A percentile compares a stretch with the other conserved stretches of the same genome.
These are phyloP conservation scores for Thamnophis sirtalis DNA, from an alignment of 2,113 vertebrate genomes.

Conservation along the genomic window DNA sequence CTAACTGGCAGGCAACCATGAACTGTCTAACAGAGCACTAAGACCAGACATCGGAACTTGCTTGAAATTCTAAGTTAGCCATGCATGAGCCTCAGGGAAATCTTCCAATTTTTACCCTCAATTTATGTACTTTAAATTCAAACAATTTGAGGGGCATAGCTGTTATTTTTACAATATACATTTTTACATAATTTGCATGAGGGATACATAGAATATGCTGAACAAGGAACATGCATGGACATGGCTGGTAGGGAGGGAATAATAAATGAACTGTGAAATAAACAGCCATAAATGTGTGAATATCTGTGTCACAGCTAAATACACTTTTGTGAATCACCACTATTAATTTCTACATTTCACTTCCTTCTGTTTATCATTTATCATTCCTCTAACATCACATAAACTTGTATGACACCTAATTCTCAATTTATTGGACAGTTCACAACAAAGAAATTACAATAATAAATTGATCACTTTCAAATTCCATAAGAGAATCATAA, in stretches of 20 bases:
- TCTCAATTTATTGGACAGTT: background rate
- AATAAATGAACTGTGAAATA: background rate
- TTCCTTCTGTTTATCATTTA: background rate
- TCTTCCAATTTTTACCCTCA: background rate
- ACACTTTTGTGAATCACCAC: background rate
- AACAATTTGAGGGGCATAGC: background rate
- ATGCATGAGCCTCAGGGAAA: background rate
- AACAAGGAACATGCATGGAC: background rate
- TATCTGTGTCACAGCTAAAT: background rate
- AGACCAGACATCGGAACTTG: too few relatives aligned
- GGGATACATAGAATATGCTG: background rate
- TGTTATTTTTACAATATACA: background rate
- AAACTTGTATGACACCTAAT: background rate
- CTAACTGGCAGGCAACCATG: background rate
- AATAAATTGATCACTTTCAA: background rate
- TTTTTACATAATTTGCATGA: background rate
- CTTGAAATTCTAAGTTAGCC: background rate
- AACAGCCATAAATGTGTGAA: background rate
- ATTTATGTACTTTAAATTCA: background rate
- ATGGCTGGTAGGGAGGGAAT: background rate
- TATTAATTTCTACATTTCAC: background rate
- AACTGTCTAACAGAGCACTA: background rate
- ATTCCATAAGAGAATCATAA: background rate
- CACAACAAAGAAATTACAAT: background rate
- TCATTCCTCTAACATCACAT: background rate